A percentile compares a stretch with the other conserved stretches of the same genome.
Evolutionary conservation across 2,113 vertebrate genomes (phyloP).

Genomic region (Peromyscus maniculatus): DNA sequence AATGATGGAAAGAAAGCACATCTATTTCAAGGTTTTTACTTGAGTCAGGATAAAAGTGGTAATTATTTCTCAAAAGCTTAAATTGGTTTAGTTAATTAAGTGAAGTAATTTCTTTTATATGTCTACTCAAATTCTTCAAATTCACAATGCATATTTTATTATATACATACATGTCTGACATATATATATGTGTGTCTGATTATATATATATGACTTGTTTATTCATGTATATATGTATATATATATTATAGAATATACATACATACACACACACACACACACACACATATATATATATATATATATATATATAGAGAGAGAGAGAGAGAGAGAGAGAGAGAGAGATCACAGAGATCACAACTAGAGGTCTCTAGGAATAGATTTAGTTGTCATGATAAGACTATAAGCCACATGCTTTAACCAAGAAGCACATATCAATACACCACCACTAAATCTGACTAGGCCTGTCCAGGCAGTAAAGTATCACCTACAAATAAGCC

Average conservation of each 20-base stretch:
- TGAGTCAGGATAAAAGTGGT: neutral
- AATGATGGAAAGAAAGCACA: neutral
- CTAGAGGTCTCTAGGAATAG: neutral
- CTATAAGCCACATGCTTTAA: neutral
- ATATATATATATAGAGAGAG: too few species aligned
- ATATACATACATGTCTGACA: neutral
- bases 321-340: too few species aligned
- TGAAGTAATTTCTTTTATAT: neutral
- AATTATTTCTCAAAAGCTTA: slow-evolving; percentile 29
- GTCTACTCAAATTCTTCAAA: neutral
- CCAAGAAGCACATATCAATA: neutral
- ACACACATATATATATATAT: neutral
- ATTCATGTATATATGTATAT: neutral
- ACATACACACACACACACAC: too few species aligned
- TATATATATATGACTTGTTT: neutral
- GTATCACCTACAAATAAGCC: neutral
- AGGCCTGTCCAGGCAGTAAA: neutral
- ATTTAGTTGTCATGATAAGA: neutral
- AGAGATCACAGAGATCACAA: neutral
- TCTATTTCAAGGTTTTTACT: neutral
- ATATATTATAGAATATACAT: neutral
- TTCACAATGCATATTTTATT: neutral
- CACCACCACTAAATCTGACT: neutral
- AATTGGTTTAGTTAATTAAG: neutral
- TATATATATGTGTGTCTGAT: neutral